Evolutionary conservation across 2,888 invertebrate genomes (phyloP).

Genomic region (Syrista parreyssii): DNA sequence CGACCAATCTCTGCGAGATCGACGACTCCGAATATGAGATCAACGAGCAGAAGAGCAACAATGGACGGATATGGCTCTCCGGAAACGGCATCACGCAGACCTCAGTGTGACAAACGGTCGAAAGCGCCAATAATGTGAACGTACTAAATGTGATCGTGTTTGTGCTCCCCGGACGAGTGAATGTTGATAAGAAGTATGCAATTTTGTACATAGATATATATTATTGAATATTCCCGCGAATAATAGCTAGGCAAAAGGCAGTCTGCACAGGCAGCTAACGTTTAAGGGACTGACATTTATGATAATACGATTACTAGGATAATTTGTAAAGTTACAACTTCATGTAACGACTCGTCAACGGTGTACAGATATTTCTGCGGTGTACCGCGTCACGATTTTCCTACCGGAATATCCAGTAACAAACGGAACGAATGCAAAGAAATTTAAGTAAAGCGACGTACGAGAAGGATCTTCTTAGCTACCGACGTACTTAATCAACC

Average conservation of each 20-base stretch:
- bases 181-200: constrained; percentile 46
- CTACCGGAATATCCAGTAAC: background rate
- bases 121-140: constrained; percentile 14
- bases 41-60: constrained; percentile 62
- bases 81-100: constrained; percentile 64
- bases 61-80: constrained; percentile 60
- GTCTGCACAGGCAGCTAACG: constrained; percentile 56
- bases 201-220: constrained; percentile 55
- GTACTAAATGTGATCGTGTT: constrained; percentile 37
- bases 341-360: background rate
- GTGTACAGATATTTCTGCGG: background rate
- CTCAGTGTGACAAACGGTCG: constrained; percentile 62
- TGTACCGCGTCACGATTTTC: background rate
- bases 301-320: constrained; percentile 9
- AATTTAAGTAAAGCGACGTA: background rate
- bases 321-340: constrained; percentile 6
- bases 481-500: constrained; percentile 46
- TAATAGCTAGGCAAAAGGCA: constrained; percentile 33
- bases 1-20: constrained; percentile 91
- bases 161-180: constrained; percentile 31
- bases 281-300: constrained; percentile 31
- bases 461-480: constrained; percentile 32
- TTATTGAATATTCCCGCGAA: constrained; percentile 24
- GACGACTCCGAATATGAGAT: constrained; percentile 86
- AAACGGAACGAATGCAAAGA: background rate